phyloP scores from a whole-genome alignment of 2,888 invertebrate genomes.

The Stenchaetothrips biformis region DNA sequence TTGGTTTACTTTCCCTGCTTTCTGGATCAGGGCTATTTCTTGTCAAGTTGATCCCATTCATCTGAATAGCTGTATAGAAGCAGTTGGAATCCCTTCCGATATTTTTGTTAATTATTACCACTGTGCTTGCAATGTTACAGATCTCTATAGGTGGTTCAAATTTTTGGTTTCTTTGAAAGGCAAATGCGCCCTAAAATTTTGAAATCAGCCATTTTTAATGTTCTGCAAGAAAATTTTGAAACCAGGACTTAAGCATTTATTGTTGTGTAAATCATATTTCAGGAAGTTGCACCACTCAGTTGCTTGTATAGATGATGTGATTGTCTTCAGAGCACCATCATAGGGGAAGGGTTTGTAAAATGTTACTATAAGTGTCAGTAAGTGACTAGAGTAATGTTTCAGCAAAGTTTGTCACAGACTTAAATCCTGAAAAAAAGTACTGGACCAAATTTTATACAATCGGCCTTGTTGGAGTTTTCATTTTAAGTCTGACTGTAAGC shows the following conservation, averaged over 20 bases:
- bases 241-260: no score
- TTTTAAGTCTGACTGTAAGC: no score
- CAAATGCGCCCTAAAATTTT: no score
- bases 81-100: no score
- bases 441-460: neutral
- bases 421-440: neutral
- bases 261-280: neutral
- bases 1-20: neutral
- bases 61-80: neutral
- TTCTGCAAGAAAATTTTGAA: no score
- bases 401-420: neutral
- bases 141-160: neutral
- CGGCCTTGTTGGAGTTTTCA: no score
- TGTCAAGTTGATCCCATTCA: neutral
- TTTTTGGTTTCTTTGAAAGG: neutral
- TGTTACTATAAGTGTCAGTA: no score
- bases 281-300: neutral
- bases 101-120: neutral
- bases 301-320: no score
- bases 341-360: no score
- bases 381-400: neutral
- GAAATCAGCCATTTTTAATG: no score
- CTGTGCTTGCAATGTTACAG: no score
- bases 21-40: neutral
- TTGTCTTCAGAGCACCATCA: no score